Evolutionary conservation across 2,888 invertebrate species (phyloP).

Genomic region (Ochropleura plecta): DNA sequence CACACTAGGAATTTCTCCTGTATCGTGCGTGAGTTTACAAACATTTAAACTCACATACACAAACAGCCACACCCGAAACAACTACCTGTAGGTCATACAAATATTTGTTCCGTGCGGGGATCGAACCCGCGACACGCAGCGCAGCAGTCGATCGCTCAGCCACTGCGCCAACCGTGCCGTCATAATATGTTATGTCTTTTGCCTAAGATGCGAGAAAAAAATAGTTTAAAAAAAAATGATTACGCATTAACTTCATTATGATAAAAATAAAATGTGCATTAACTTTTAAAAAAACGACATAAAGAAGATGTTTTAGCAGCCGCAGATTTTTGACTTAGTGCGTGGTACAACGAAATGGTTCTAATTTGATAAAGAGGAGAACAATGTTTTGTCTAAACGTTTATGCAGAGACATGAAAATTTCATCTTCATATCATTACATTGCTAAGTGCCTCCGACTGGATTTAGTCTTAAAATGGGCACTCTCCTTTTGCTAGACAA

Average conservation of each 20-base stretch:
- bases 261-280: neutral
- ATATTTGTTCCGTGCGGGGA: too few species aligned
- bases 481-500: neutral
- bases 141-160: too few species aligned
- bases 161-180: too few species aligned
- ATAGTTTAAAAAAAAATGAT: too few species aligned
- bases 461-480: slow-evolving; percentile 1
- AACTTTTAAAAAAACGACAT: neutral
- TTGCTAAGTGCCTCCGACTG: neutral
- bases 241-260: neutral
- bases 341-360: slow-evolving; percentile 6
- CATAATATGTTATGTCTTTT: too few species aligned
- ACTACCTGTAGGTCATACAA: too few species aligned
- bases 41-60: too few species aligned
- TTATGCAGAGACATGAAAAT: slow-evolving; percentile 15
- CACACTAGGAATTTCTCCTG: too few species aligned
- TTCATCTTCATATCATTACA: slow-evolving; percentile 12
- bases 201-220: neutral
- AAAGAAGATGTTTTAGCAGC: neutral
- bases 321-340: slow-evolving; percentile 17
- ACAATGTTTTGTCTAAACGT: slow-evolving; percentile 25
- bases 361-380: slow-evolving; percentile 17
- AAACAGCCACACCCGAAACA: too few species aligned
- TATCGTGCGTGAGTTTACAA: too few species aligned
- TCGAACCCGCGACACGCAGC: too few species aligned